phyloP scores from a whole-genome alignment of 2,888 invertebrate species.

The Celastrina argiolus region DNA sequence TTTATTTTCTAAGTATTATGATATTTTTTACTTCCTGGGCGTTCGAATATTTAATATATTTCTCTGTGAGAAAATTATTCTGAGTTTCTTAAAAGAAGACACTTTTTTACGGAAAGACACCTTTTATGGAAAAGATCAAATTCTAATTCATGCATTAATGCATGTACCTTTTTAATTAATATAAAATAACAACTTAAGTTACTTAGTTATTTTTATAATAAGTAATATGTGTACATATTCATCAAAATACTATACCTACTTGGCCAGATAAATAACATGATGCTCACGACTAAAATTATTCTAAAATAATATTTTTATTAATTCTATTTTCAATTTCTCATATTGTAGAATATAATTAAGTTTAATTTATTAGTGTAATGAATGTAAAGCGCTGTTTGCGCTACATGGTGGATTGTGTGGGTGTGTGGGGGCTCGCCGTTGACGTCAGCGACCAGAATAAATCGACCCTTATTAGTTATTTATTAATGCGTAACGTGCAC shows the following conservation, averaged over 20 bases:
- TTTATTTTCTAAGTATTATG: neutral
- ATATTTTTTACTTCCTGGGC: neutral
- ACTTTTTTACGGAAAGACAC: too few species aligned
- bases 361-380: too few species aligned
- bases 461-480: slow-evolving; percentile 16
- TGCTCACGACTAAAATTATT: too few species aligned
- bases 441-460: slow-evolving; percentile 19
- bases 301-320: too few species aligned
- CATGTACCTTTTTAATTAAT: too few species aligned
- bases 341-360: neutral
- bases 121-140: too few species aligned
- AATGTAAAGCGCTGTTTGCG: neutral
- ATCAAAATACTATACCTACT: too few species aligned
- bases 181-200: too few species aligned
- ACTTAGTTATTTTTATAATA: too few species aligned
- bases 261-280: too few species aligned
- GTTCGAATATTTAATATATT: neutral
- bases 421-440: slow-evolving; percentile 20
- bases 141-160: too few species aligned
- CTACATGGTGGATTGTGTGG: neutral
- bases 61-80: neutral
- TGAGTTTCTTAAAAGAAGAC: neutral
- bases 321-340: neutral
- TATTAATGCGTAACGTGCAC: slow-evolving; percentile 8
- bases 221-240: too few species aligned